These are phyloP conservation scores for Scleropages formosus DNA, from an alignment of 2,797 vertebrate species.

Conservation along the genomic window DNA sequence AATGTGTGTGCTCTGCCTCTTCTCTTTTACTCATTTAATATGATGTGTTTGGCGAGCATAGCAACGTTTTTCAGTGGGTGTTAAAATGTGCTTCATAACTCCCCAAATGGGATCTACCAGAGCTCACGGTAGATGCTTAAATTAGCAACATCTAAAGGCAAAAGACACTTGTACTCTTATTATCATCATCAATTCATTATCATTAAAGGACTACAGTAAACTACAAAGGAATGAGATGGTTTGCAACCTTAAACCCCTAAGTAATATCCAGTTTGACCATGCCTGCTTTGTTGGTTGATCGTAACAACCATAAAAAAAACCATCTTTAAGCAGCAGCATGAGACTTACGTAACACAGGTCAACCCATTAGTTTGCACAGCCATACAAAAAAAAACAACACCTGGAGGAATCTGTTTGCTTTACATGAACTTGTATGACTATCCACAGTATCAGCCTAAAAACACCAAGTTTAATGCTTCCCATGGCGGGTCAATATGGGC, in stretches of 20 bases:
- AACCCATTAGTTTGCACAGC: conserved; percentile 12
- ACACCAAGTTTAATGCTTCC: too few relatives aligned
- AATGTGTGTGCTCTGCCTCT: background rate
- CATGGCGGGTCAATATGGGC: too few relatives aligned
- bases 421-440: too few relatives aligned
- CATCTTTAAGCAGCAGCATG: background rate
- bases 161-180: background rate
- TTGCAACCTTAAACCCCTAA: background rate
- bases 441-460: too few relatives aligned
- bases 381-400: background rate
- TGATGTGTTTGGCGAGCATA: background rate
- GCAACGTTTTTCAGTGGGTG: conserved; percentile 8
- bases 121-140: background rate
- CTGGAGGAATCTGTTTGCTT: background rate
- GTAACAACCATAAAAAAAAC: background rate
- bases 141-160: background rate
- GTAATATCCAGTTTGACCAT: too few relatives aligned
- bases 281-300: conserved; percentile 19
- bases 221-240: background rate
- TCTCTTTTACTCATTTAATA: conserved; percentile 6
- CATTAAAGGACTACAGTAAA: background rate
- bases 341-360: conserved; percentile 1
- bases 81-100: conserved; percentile 1
- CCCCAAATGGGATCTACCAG: background rate
- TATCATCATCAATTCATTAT: background rate